Evolutionary conservation across 2,888 invertebrate genomes (phyloP).

Genomic region (Mystacides longicornis): DNA sequence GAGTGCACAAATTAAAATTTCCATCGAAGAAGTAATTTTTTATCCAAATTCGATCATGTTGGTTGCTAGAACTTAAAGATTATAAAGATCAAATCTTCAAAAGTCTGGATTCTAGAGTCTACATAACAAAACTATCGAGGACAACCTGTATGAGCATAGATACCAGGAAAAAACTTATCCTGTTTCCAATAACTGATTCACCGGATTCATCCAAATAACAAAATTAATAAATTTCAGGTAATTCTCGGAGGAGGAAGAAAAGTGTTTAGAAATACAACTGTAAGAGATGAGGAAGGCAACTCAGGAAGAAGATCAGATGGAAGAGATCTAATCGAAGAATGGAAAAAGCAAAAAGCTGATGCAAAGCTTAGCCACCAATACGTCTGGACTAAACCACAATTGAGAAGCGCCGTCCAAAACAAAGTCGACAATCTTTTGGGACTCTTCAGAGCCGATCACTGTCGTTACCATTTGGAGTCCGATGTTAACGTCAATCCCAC

Average conservation of each 20-base stretch:
- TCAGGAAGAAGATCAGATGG: conserved; percentile 51
- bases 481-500: conserved; percentile 51
- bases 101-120: too few species aligned
- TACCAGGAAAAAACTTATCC: too few species aligned
- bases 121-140: too few species aligned
- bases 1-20: too few species aligned
- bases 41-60: too few species aligned
- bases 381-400: conserved; percentile 49
- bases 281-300: conserved; percentile 44
- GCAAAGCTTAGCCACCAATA: conserved; percentile 40
- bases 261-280: conserved; percentile 52
- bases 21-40: too few species aligned
- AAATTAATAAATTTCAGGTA: conserved; percentile 38
- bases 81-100: too few species aligned
- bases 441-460: conserved; percentile 57
- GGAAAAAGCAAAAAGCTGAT: conserved; percentile 47
- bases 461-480: conserved; percentile 63
- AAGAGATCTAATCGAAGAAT: conserved; percentile 58
- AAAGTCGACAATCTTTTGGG: conserved; percentile 56
- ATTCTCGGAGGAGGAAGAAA: conserved; percentile 70
- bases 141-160: too few species aligned
- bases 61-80: too few species aligned
- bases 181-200: too few species aligned
- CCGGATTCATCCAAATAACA: not conserved
- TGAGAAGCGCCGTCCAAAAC: conserved; percentile 34